A percentile compares a stretch with the other conserved stretches of the same genome.
phyloP scores from a whole-genome alignment of 2,113 vertebrate genomes.

The Rhea pennata region DNA sequence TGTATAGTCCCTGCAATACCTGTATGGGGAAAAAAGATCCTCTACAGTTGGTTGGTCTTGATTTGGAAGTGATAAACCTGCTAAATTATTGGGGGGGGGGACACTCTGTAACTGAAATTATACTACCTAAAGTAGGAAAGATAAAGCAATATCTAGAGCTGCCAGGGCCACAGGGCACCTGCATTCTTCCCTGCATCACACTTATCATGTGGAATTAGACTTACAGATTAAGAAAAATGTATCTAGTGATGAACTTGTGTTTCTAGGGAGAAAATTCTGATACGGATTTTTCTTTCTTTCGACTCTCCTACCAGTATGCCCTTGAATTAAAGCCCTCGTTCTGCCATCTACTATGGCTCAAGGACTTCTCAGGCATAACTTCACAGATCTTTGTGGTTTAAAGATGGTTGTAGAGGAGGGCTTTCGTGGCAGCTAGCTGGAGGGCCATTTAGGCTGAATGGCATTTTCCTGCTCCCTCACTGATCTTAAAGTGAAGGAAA shows the following conservation, averaged over 20 bases:
- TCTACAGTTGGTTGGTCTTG: background rate
- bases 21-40: background rate
- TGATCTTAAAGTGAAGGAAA: conserved; percentile 46
- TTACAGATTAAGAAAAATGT: background rate
- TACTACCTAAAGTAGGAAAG: background rate
- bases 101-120: background rate
- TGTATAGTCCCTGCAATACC: background rate
- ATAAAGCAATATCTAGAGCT: background rate
- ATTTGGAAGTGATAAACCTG: background rate
- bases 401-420: conserved; percentile 7
- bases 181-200: background rate
- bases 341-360: conserved; percentile 1
- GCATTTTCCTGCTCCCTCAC: conserved; percentile 28
- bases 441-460: conserved; percentile 9
- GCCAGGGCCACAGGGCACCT: background rate
- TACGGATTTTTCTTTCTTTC: background rate
- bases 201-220: conserved; percentile 1
- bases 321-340: background rate
- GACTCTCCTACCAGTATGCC: background rate
- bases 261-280: background rate
- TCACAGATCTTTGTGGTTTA: background rate
- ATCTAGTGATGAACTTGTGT: background rate
- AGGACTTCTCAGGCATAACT: background rate
- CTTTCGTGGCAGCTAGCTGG: conserved; percentile 27
- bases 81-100: background rate